These are phyloP conservation scores for Holocentrus rufus DNA, from an alignment of 2,797 vertebrate species.

Conservation along the genomic window DNA sequence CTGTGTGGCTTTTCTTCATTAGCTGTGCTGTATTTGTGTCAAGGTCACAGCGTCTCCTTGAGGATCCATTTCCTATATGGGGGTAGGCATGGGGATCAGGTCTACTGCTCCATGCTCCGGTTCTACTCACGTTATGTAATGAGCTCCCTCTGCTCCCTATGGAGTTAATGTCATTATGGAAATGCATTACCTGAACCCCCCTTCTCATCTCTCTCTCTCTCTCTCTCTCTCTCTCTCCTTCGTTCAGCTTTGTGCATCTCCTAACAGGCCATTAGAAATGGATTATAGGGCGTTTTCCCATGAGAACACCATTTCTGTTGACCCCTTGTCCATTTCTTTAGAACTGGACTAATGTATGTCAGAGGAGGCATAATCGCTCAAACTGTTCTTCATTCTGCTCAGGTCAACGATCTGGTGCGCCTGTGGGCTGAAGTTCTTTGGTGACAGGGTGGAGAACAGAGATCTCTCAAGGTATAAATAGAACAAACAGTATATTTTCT, in stretches of 20 bases:
- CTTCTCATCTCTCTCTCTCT: constrained; percentile 17
- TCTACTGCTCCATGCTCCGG: constrained; percentile 40
- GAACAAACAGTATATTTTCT: constrained; percentile 36
- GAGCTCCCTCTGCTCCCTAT: constrained; percentile 71
- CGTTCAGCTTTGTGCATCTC: constrained; percentile 63
- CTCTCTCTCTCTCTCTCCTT: constrained; percentile 36
- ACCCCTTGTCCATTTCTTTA: constrained; percentile 63
- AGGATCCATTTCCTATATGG: constrained; percentile 69
- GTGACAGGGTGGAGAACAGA: constrained; percentile 17
- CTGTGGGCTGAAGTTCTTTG: constrained; percentile 22
- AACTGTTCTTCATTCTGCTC: constrained; percentile 24
- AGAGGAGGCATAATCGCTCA: constrained; percentile 56
- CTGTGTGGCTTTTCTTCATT: constrained; percentile 34
- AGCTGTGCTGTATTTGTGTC: constrained; percentile 57
- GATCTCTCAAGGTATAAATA: constrained; percentile 17
- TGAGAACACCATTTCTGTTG: constrained; percentile 54
- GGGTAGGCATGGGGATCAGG: constrained; percentile 51
- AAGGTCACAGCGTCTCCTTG: constrained; percentile 69
- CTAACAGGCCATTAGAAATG: constrained; percentile 76
- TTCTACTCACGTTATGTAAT: constrained; percentile 75
- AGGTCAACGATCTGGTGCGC: constrained; percentile 44
- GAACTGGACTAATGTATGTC: constrained; percentile 59
- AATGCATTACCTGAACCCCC: constrained; percentile 76
- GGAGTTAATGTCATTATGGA: constrained; percentile 81
- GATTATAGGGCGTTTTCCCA: constrained; percentile 72